Evolutionary conservation across 2,797 vertebrate species (phyloP).

Genomic region (Onychomys leucogaster): DNA sequence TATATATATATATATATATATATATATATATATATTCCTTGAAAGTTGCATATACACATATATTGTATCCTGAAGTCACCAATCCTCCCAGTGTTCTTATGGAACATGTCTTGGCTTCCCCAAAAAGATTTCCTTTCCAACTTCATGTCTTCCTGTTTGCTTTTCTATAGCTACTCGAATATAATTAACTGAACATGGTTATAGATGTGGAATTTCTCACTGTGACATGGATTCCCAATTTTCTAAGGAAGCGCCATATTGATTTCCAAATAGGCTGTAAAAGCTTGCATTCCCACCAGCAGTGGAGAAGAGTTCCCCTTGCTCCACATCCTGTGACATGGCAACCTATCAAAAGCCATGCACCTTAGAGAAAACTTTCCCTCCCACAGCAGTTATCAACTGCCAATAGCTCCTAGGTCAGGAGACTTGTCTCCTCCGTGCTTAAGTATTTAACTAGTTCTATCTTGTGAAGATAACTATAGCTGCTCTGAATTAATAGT

Average conservation of each 20-base stretch:
- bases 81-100: background rate
- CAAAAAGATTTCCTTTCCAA: background rate
- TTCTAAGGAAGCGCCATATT: too few species aligned
- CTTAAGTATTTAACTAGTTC: background rate
- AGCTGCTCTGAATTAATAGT: background rate
- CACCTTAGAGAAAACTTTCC: too few species aligned
- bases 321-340: background rate
- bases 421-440: background rate
- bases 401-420: background rate
- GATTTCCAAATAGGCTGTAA: too few species aligned
- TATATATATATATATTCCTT: too few species aligned
- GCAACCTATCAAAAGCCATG: background rate
- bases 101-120: background rate
- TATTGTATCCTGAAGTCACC: background rate
- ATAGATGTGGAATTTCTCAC: background rate
- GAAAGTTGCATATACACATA: background rate
- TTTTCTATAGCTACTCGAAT: background rate
- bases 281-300: too few species aligned
- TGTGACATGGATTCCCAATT: too few species aligned
- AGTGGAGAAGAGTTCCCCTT: too few species aligned
- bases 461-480: background rate
- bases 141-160: background rate
- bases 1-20: too few species aligned
- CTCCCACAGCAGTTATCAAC: accelerated
- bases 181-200: background rate